Evolutionary conservation across 2,888 invertebrate species (phyloP), one percentile per base, ranked within the genome.

Genomic region (Corythucha ciliata): DNA sequence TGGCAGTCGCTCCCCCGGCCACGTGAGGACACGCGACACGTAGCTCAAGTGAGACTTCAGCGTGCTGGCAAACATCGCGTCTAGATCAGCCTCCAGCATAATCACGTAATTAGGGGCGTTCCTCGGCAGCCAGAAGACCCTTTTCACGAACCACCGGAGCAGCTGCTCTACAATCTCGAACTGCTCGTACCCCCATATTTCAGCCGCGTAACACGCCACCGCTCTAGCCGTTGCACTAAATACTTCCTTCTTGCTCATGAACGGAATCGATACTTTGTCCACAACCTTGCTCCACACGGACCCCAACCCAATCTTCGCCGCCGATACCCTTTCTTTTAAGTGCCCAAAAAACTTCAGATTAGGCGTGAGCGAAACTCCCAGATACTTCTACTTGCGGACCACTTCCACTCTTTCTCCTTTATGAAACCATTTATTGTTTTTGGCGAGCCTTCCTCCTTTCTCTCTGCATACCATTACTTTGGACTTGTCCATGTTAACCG

Each of bases 401-500:
- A n/a, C n/a, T n/a, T n/a, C n/a, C n/a, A n/a, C n/a, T n/a, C n/a
- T n/a, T n/a, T n/a, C n/a, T 18, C 41, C 41, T 20, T 32, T 10
- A 41, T 29, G 42, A 26, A 29, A 20, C 32, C 41, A 49, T 10
- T 16, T 41, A 3, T 49, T 42, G 6, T 49, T 49, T 29, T 6
- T 26, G 12, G 41, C 12, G 16, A 16, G n/a, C 16, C 41, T 29
- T 5, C 49, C 49, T 10, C 53, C 53, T 18, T 44, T 50, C 24
- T 52, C 52, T 4, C 42, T 29, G 14, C 24, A 42, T 4, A 42
- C 25, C 42, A 42, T 42, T 3, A 42, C 42, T 20, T 61, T 61
- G 10, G 59, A 59, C 54, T 60, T 60, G 1, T 36, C 21, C 16
- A 57, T 20, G 48, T 60, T 61, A 2, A 60, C 53, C 12, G 41